Conservation (phyloP, 2,113 vertebrate genomes). For the Zootoca vivipara region DNA sequence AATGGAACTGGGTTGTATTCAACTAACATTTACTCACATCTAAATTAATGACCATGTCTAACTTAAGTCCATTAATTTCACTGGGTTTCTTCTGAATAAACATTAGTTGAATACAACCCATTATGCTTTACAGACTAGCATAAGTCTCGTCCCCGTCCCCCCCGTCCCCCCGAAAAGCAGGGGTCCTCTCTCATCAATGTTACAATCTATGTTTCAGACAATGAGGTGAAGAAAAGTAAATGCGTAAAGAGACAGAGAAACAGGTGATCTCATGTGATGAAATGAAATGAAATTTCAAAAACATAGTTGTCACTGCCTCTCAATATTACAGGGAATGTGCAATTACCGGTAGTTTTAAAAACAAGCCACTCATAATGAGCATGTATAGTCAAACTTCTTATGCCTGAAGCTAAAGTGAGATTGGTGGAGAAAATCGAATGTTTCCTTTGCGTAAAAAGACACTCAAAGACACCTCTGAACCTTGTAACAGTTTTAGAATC, state of each 20-base stretch:
- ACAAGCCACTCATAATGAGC: conserved; percentile 39
- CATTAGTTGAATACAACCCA: too few relatives aligned
- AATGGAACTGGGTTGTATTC: too few relatives aligned
- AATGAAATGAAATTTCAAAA: conserved; percentile 61
- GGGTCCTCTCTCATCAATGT: background rate
- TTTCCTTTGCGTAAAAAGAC: conserved; percentile 55
- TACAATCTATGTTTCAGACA: background rate
- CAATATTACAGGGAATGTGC: conserved; percentile 8
- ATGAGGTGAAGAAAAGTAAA: background rate
- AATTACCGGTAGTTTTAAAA: conserved; percentile 61
- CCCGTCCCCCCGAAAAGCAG: background rate
- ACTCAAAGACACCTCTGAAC: background rate
- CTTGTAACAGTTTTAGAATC: conserved; percentile 16
- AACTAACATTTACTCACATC: too few relatives aligned
- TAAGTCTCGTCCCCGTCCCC: background rate
- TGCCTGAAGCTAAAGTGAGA: conserved; percentile 40
- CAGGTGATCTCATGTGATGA: background rate
- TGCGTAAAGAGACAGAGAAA: background rate
- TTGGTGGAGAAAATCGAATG: conserved; percentile 48
- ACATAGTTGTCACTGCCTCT: conserved; percentile 39
- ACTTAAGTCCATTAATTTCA: too few relatives aligned
- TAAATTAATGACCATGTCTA: too few relatives aligned
- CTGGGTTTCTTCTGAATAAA: too few relatives aligned
- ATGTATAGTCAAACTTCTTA: conserved; percentile 59
- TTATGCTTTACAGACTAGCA: background rate